A percentile compares a stretch with the other conserved stretches of the same genome.
phyloP scores from a whole-genome alignment of 1,140 invertebrate genomes.

The Pseudomyrmex dendroicus region DNA sequence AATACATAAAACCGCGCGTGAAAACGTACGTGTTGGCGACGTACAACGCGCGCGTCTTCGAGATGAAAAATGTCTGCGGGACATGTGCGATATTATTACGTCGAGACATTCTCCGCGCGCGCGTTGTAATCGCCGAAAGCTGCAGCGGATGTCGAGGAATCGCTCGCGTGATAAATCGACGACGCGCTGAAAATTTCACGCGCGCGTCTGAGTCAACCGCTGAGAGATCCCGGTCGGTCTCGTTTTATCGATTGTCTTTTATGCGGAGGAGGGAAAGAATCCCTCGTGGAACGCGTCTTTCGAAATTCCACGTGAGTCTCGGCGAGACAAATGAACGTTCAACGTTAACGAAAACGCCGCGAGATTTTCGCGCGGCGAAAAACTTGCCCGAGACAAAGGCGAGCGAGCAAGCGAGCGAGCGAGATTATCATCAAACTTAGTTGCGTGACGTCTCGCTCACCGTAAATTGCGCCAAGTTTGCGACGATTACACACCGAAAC shows the following conservation, averaged over 20 bases:
- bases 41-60: too few species aligned
- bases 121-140: neutral
- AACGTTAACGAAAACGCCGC: too few species aligned
- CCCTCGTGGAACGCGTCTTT: constrained; percentile 21
- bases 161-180: constrained; percentile 29
- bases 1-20: too few species aligned
- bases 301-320: constrained; percentile 21
- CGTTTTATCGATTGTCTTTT: constrained; percentile 44
- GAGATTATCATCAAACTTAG: too few species aligned
- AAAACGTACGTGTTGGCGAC: too few species aligned
- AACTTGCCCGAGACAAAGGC: too few species aligned
- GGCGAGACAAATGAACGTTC: constrained; percentile 43
- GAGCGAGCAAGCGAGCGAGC: too few species aligned
- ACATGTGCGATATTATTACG: too few species aligned
- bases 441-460: neutral
- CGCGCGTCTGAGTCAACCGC: neutral
- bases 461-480: constrained; percentile 16
- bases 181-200: constrained; percentile 1
- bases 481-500: constrained; percentile 5
- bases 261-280: constrained; percentile 28
- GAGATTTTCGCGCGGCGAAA: too few species aligned
- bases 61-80: too few species aligned
- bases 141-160: neutral
- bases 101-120: too few species aligned
- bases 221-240: constrained; percentile 17